Evolutionary conservation across 2,797 vertebrate species (phyloP), one percentile per base, ranked within the genome.

Genomic region (Rachycentron canadum): DNA sequence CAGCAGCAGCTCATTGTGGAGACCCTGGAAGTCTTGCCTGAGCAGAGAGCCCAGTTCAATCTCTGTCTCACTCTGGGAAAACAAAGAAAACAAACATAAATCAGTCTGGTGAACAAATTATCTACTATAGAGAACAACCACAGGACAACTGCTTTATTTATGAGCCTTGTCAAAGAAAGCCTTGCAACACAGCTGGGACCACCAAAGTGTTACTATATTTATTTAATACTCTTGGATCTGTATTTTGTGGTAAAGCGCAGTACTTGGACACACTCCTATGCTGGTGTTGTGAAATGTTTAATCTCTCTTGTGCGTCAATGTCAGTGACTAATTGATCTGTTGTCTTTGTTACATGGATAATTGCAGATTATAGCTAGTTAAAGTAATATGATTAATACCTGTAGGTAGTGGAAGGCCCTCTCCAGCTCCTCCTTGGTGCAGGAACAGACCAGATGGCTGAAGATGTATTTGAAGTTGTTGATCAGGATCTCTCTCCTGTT

Each of bases 401-500:
- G 97, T 3, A 99, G 94, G 91, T 98, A 99, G 88, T 98, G 97
- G 89, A 99, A 97, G 0, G 98, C 97, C 75, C 93, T 94, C 87
- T 99, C 97, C 64, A 99, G 95, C 88, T 99, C 97, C 86, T 98
- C 97, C 86, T 99, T 99, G 68, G 97, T 96, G 93, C 98, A 99
- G 84, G 97, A 99, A 90, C 98, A 99, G 69, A 99, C 97, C 90
- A 99, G 93, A 77, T 99, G 97, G 79, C 98, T 99, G 88, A 99
- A 99, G 84, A 99, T 99, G 88, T 99, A 99, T 81, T 99, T 99
- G 92, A 99, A 99, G 91, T 99, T 99, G 92, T 97, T 99, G 90
- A 99, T 98, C 65, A 99, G 95, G 84, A 99, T 99, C 89, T 99
- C 98, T 86, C 98, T 96, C 72, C 97, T 95, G 91, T 96, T 99